Evolutionary conservation across 2,888 invertebrate genomes (phyloP), one percentile per base, ranked within the genome.

Genomic region (Epinotia ramella): DNA sequence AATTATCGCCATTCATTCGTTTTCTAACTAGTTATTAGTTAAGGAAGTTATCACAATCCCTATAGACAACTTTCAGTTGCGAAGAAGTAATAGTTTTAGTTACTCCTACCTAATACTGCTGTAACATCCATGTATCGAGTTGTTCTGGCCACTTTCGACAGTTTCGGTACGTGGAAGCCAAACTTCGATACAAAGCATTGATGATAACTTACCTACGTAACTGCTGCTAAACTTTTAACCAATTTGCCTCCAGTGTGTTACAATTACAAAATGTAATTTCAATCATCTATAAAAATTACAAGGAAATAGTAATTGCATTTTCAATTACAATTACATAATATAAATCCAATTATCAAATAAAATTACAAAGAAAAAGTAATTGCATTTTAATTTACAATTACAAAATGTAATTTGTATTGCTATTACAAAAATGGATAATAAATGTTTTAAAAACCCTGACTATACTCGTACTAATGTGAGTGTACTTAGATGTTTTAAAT

Each of bases 21-120:
- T 60, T 16, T 12, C 53, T 60, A 60, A 67, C 59, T 73, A 73
- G 56, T 71, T 67, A 76, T 67, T 76, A 76, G 46, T 72, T 72
- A 16, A n/a, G 12, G 40, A 76, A 76, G 66, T 72, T 72, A 69
- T 60, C 24, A 46, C 66, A 62, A 68, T 63, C 40, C 57, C 56
- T 53, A 40, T 49, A 60, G 53, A 67, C 44, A 57, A 12, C 40
- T n/a, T 67, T 57, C 9, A 49, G 49, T 70, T 70, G 49, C 69
- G 9, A 60, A 60, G 69, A 70, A 70, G 40, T 40, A 40, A 46
- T 70, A 60, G 59, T 60, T 40, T 60, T 18, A 62, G 67, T 62
- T 40, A 62, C 53, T 73, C 28, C 6, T 33, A 33, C 28, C 6
- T 33, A 33, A 33, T 7, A 33, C 33, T 33, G 33, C 33, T 20